Percentiles rank a stretch among this genome's conserved stretches.
Conservation (phyloP, 1,140 invertebrate genomes). For the Macrobrachium rosenbergii region DNA sequence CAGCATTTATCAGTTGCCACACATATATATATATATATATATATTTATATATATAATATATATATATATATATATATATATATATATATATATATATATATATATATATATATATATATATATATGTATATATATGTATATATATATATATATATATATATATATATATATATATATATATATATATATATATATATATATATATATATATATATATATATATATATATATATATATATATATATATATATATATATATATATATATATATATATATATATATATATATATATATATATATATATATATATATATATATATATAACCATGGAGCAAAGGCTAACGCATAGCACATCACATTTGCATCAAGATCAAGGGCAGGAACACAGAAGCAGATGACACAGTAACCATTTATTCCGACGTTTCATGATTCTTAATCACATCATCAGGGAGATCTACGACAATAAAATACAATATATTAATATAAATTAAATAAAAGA, state of each 20-base stretch:
- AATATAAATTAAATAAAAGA: too few relatives aligned
- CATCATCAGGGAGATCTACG: too few relatives aligned
- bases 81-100: conserved; percentile 6
- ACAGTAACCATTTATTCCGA: too few relatives aligned
- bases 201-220: conserved; percentile 14
- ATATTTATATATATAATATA: too few relatives aligned
- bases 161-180: conserved; percentile 9
- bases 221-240: conserved; percentile 9
- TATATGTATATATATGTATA: neutral
- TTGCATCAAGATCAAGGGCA: too few relatives aligned
- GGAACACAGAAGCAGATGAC: too few relatives aligned
- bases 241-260: conserved; percentile 17
- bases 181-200: conserved; percentile 18
- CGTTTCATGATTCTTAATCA: too few relatives aligned
- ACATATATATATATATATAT: too few relatives aligned
- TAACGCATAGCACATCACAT: too few relatives aligned
- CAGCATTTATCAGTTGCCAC: too few relatives aligned
- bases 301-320: neutral
- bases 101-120: conserved; percentile 17
- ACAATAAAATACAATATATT: too few relatives aligned
- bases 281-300: neutral
- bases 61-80: conserved; percentile 6
- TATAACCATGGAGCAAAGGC: too few relatives aligned
- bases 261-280: neutral
- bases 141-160: conserved; percentile 14